phyloP scores from a whole-genome alignment of 2,797 vertebrate genomes.

The Erethizon dorsatum region DNA sequence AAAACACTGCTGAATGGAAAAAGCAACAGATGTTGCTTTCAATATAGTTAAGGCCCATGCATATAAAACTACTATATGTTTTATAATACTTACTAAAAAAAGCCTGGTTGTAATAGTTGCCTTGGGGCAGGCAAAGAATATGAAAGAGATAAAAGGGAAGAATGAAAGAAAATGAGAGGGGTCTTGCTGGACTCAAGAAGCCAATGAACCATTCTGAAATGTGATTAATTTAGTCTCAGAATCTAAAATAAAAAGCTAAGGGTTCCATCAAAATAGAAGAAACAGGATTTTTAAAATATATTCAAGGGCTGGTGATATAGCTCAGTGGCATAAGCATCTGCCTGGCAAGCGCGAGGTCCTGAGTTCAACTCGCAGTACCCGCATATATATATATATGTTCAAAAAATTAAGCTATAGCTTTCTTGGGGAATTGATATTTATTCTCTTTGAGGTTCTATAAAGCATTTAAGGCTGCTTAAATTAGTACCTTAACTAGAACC shows the following conservation, averaged over 20 bases:
- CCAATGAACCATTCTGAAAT: constrained; percentile 21
- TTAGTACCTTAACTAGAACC: constrained; percentile 33
- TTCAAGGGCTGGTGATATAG: too few species aligned
- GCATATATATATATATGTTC: neutral
- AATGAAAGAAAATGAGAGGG: neutral
- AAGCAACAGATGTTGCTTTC: constrained; percentile 56
- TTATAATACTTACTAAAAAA: neutral
- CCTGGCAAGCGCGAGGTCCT: too few species aligned
- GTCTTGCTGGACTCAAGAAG: neutral
- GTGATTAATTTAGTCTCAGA: neutral
- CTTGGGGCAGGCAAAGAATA: neutral
- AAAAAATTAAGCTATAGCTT: constrained; percentile 52
- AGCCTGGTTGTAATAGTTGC: neutral
- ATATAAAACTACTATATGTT: neutral
- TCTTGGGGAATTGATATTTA: neutral
- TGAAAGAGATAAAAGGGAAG: neutral
- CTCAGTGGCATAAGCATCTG: too few species aligned
- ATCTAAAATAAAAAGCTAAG: neutral
- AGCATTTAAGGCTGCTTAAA: neutral
- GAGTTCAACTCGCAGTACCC: too few species aligned
- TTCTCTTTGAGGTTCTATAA: neutral
- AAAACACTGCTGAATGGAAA: neutral
- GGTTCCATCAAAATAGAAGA: constrained; percentile 36
- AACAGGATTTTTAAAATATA: neutral
- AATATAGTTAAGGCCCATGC: neutral